phyloP scores from a whole-genome alignment of 2,113 vertebrate species.

The Sylvia atricapilla region DNA sequence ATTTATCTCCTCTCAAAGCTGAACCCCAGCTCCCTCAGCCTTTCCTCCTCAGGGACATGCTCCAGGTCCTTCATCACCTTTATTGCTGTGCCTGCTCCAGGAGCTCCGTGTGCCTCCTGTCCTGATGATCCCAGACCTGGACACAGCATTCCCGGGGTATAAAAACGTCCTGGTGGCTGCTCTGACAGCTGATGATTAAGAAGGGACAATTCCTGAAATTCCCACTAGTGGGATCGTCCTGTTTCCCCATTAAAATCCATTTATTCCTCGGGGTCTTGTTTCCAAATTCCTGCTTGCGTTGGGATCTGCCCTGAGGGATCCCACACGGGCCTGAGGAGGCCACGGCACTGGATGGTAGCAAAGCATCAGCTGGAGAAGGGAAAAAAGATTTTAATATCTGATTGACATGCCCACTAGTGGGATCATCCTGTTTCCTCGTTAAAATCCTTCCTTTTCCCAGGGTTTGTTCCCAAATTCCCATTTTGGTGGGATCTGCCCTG shows the following conservation, averaged over 20 bases:
- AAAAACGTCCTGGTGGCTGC: not conserved
- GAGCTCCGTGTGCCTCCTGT: not conserved
- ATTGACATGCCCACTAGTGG: no score
- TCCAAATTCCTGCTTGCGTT: fast-evolving
- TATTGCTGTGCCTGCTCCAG: not conserved
- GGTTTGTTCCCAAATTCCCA: no score
- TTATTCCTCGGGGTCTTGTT: fast-evolving
- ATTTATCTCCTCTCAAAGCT: not conserved
- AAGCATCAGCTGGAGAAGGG: not conserved
- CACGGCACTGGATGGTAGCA: not conserved
- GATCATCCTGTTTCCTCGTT: no score
- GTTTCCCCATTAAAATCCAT: not conserved
- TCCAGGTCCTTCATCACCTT: not conserved
- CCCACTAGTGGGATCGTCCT: no score
- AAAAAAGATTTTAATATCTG: fast-evolving
- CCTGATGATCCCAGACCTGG: not conserved
- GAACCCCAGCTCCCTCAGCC: not conserved
- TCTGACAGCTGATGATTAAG: not conserved
- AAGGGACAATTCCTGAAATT: not conserved
- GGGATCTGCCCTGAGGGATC: not conserved
- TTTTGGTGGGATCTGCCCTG: no score
- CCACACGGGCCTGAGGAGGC: no score
- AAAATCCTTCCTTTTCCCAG: no score
- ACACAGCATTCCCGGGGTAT: no score
- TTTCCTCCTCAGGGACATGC: not conserved